A percentile compares a stretch with the other conserved stretches of the same genome.
Conservation (phyloP, 1,140 invertebrate species). For the Homalodisca vitripennis region DNA sequence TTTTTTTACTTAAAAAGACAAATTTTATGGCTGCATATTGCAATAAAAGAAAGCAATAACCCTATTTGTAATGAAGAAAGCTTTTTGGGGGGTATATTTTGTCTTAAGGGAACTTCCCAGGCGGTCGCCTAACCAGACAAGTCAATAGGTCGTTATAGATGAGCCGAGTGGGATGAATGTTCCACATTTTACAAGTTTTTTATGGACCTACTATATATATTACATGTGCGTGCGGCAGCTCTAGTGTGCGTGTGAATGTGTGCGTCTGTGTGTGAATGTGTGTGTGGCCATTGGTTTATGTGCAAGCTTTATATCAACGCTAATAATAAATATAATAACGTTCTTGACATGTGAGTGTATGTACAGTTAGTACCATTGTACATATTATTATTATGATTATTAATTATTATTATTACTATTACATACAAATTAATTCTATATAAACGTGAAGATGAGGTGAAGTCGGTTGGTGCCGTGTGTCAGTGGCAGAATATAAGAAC, state of each 20-base stretch:
- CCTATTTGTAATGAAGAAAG: slow-evolving; percentile 22
- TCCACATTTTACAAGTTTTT: slow-evolving; percentile 30
- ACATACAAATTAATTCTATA: slow-evolving; percentile 32
- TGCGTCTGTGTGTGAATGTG: slow-evolving; percentile 15
- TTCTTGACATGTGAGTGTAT: slow-evolving; percentile 29
- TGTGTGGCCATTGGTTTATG: background rate
- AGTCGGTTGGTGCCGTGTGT: slow-evolving; percentile 28
- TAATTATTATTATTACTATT: slow-evolving; percentile 32
- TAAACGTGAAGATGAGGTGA: slow-evolving; percentile 26
- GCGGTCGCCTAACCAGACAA: background rate
- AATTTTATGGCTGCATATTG: slow-evolving; percentile 29
- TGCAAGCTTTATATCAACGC: slow-evolving; percentile 24
- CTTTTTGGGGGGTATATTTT: slow-evolving; percentile 30
- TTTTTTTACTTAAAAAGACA: slow-evolving; percentile 27
- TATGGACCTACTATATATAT: slow-evolving; percentile 31
- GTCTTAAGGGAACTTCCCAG: slow-evolving; percentile 6
- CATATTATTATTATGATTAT: slow-evolving; percentile 30
- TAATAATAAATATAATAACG: slow-evolving; percentile 27
- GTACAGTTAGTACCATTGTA: slow-evolving; percentile 32
- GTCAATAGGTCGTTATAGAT: slow-evolving; percentile 6
- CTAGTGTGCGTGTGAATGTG: slow-evolving; percentile 24
- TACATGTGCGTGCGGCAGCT: slow-evolving; percentile 7
- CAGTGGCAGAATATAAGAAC: slow-evolving; percentile 31
- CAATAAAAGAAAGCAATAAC: slow-evolving; percentile 31
- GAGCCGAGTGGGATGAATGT: slow-evolving; percentile 5